These are phyloP conservation scores for Saxicola maurus DNA, from an alignment of 2,797 vertebrate species.

Conservation along the genomic window DNA sequence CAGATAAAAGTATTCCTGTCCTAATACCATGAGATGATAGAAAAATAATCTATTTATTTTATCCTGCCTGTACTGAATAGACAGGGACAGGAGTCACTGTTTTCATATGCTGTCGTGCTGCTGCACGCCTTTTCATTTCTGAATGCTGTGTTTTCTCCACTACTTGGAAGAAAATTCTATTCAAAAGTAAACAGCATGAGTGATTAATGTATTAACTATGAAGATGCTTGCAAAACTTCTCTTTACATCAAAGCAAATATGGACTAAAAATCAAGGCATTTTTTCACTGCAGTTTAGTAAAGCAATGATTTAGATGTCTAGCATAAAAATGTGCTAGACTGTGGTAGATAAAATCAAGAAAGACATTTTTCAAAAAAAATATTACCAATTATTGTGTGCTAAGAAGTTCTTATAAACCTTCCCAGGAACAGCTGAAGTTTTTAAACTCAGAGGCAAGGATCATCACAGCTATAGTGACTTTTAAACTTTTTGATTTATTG, in stretches of 20 bases:
- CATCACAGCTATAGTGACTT: neutral
- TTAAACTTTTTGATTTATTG: neutral
- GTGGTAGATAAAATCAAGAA: neutral
- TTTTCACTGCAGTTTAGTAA: constrained; percentile 3
- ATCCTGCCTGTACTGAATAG: neutral
- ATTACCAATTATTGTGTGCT: constrained; percentile 18
- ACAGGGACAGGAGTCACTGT: neutral
- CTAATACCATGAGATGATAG: neutral
- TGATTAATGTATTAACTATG: neutral
- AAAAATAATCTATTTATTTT: constrained; percentile 13
- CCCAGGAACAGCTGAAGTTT: neutral
- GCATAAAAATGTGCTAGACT: constrained; percentile 25
- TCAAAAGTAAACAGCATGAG: constrained; percentile 31
- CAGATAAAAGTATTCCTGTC: neutral
- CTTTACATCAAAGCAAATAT: constrained; percentile 19
- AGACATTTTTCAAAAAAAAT: neutral
- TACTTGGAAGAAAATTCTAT: neutral
- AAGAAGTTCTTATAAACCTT: constrained; percentile 14
- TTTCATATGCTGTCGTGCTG: neutral
- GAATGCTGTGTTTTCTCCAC: neutral
- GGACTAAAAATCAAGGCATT: constrained; percentile 31
- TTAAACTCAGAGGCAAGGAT: neutral
- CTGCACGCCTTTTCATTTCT: neutral
- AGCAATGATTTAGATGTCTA: constrained; percentile 22
- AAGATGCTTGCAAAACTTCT: constrained; percentile 25